Conservation (phyloP, 2,113 vertebrate genomes). For the Cygnus buccinator region DNA sequence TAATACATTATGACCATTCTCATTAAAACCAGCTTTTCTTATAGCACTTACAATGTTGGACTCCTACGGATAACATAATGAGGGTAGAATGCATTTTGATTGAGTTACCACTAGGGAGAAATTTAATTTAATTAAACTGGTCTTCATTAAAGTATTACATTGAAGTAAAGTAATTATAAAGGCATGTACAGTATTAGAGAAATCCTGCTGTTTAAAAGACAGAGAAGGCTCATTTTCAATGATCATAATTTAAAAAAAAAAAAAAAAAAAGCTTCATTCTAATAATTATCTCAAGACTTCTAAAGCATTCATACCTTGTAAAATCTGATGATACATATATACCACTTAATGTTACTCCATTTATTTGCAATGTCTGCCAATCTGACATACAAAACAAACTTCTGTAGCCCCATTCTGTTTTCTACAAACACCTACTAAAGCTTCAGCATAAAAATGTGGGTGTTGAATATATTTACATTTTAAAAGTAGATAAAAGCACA, state of each 20-base stretch:
- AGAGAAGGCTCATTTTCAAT: constrained; percentile 29
- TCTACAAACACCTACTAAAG: not conserved
- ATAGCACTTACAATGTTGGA: constrained; percentile 68
- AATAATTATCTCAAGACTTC: constrained; percentile 43
- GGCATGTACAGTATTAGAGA: constrained; percentile 67
- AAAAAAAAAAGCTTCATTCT: not conserved
- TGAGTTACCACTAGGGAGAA: constrained; percentile 80
- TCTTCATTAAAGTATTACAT: constrained; percentile 82
- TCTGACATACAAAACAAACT: not conserved
- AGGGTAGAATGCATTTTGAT: constrained; percentile 81
- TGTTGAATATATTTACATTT: not conserved
- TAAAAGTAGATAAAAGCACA: not conserved
- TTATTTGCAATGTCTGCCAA: not conserved
- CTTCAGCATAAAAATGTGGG: not conserved
- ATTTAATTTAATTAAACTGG: constrained; percentile 84
- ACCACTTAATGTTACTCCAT: not conserved
- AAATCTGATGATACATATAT: not conserved
- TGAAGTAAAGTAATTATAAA: constrained; percentile 80
- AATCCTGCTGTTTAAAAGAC: constrained; percentile 65
- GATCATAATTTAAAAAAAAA: constrained; percentile 18
- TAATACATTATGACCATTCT: constrained; percentile 68
- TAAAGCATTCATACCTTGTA: constrained; percentile 17
- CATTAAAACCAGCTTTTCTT: constrained; percentile 75
- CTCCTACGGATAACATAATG: constrained; percentile 82
- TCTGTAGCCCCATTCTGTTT: not conserved